Evolutionary conservation across 2,113 vertebrate genomes (phyloP).

Genomic region (Psittacus erithacus): DNA sequence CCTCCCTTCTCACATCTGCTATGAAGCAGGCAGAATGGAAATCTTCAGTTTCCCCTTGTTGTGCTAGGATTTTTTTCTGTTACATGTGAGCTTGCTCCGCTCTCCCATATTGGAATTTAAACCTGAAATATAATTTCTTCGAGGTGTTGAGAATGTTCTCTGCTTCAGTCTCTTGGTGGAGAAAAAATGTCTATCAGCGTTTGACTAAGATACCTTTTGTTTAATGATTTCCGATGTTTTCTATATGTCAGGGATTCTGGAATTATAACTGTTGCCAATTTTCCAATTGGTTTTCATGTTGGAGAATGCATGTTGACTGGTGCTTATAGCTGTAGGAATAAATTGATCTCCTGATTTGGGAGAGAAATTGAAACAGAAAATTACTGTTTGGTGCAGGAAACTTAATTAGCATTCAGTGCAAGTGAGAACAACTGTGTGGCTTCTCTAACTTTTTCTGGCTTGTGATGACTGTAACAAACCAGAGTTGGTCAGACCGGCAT

Average conservation of each 20-base stretch:
- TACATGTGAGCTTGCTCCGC: background rate
- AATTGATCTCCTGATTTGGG: background rate
- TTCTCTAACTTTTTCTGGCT: background rate
- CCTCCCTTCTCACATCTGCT: background rate
- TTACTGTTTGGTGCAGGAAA: background rate
- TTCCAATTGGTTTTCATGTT: background rate
- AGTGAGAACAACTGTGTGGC: background rate
- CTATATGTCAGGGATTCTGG: background rate
- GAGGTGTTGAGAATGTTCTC: background rate
- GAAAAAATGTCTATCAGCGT: background rate
- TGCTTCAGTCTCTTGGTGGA: background rate
- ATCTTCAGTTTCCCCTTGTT: background rate
- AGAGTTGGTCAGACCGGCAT: background rate
- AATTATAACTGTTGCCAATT: background rate
- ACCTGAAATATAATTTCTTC: background rate
- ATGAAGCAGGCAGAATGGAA: background rate
- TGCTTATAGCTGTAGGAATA: background rate
- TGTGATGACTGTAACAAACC: background rate
- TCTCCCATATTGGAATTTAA: background rate
- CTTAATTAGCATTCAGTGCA: background rate
- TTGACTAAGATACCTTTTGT: background rate
- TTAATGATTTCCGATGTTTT: background rate
- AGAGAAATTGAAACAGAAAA: background rate
- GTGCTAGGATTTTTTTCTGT: background rate
- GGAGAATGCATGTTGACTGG: background rate